phyloP scores from a whole-genome alignment of 2,797 vertebrate genomes.

The Hafferia zeledoni region DNA sequence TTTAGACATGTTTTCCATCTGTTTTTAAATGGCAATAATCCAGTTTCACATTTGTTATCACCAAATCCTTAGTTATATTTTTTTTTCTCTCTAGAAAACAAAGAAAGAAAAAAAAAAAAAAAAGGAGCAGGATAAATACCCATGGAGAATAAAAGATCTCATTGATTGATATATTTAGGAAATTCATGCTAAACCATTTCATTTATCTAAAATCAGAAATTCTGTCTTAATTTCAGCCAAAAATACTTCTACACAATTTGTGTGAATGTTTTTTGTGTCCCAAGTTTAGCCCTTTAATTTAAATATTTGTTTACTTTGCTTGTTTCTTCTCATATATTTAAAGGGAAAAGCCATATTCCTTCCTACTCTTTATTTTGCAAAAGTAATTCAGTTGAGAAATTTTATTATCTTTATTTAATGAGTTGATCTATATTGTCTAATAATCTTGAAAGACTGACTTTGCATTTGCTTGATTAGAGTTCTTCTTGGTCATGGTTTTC shows the following conservation, averaged over 20 bases:
- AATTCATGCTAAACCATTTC: neutral
- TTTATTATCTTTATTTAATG: neutral
- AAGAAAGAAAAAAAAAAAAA: neutral
- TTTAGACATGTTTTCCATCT: neutral
- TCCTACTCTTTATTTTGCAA: neutral
- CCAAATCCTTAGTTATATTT: neutral
- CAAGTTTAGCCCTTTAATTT: neutral
- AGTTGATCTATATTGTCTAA: neutral
- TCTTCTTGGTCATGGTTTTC: neutral
- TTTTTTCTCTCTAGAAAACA: neutral
- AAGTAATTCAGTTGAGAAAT: neutral
- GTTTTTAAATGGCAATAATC: neutral
- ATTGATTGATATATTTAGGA: neutral
- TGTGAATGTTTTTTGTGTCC: neutral
- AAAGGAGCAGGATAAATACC: neutral
- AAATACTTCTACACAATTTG: neutral
- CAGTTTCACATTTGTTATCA: neutral
- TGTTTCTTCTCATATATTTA: neutral
- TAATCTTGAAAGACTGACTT: neutral
- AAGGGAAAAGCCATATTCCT: neutral
- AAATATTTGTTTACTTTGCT: neutral
- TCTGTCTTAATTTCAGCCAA: neutral
- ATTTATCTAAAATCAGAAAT: neutral
- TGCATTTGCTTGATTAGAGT: neutral
- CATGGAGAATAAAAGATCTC: neutral